Percentiles rank a stretch among this genome's conserved stretches.
These are phyloP conservation scores for Cryptotermes secundus DNA, from an alignment of 1,140 invertebrate species.

Conservation along the genomic window DNA sequence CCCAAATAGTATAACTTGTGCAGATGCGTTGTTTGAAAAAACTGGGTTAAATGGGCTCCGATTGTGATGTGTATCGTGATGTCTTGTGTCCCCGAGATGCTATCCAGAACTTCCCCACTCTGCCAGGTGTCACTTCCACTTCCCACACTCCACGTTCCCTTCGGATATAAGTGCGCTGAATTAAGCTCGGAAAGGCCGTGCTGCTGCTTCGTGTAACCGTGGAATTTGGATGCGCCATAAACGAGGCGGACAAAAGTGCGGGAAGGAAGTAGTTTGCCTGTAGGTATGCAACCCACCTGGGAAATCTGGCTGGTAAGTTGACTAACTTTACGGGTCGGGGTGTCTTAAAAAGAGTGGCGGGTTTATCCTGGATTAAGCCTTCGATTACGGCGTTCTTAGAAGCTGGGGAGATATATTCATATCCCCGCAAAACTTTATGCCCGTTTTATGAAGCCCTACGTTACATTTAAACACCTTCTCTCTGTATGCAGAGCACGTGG, in stretches of 20 bases:
- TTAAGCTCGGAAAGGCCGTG: no score
- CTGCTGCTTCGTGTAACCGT: not conserved
- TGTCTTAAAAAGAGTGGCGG: slow-evolving; percentile 1
- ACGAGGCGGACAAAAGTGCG: not conserved
- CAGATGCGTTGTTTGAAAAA: no score
- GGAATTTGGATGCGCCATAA: not conserved
- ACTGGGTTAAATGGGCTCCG: no score
- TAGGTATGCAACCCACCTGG: not conserved
- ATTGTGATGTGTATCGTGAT: no score
- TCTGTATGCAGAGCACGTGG: not conserved
- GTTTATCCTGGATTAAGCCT: not conserved
- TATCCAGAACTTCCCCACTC: no score
- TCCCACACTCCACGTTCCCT: no score
- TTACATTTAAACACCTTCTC: not conserved
- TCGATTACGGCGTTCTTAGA: not conserved
- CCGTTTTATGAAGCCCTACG: not conserved
- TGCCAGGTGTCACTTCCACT: no score
- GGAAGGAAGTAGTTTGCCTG: not conserved
- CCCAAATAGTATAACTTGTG: no score
- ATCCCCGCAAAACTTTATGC: not conserved
- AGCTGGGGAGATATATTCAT: not conserved
- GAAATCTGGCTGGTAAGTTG: slow-evolving; percentile 16
- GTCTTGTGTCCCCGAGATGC: no score
- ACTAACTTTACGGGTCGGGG: not conserved
- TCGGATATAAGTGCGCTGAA: no score